Percentiles rank a stretch among this genome's conserved stretches.
These are phyloP conservation scores for Scylla paramamosain DNA, from an alignment of 1,140 invertebrate species.

Conservation along the genomic window DNA sequence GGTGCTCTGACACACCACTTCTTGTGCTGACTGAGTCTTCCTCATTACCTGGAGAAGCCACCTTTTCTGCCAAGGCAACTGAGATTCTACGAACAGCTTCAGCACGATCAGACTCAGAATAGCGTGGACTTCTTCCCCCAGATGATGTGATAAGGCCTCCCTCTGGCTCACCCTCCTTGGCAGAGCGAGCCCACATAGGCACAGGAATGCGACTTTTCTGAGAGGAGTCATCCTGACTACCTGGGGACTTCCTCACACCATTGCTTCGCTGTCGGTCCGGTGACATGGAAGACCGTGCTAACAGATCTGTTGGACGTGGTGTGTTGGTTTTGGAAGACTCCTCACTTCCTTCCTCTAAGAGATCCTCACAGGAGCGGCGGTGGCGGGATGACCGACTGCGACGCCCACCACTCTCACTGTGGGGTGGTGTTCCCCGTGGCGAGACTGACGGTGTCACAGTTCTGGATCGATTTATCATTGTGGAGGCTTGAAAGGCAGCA, in stretches of 20 bases:
- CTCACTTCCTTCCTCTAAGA: slow-evolving; percentile 75
- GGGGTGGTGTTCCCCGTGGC: slow-evolving; percentile 75
- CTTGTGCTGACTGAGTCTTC: slow-evolving; percentile 74
- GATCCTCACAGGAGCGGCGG: slow-evolving; percentile 76
- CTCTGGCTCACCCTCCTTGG: slow-evolving; percentile 72
- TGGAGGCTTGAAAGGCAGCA: slow-evolving; percentile 77
- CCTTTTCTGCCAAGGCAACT: slow-evolving; percentile 69
- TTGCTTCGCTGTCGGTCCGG: slow-evolving; percentile 71
- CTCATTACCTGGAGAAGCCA: slow-evolving; percentile 71
- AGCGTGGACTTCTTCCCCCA: slow-evolving; percentile 71
- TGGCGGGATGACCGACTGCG: slow-evolving; percentile 76
- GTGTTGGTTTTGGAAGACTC: slow-evolving; percentile 76
- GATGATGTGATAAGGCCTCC: slow-evolving; percentile 67
- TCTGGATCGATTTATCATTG: slow-evolving; percentile 71
- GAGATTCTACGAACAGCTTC: slow-evolving; percentile 70
- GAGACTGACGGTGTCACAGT: slow-evolving; percentile 76
- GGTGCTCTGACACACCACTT: slow-evolving; percentile 67
- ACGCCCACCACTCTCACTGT: slow-evolving; percentile 75
- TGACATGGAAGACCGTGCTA: slow-evolving; percentile 73
- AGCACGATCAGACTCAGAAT: slow-evolving; percentile 67
- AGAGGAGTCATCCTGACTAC: slow-evolving; percentile 65
- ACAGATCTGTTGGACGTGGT: slow-evolving; percentile 75
- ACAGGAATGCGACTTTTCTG: slow-evolving; percentile 77
- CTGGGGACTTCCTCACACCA: slow-evolving; percentile 59
- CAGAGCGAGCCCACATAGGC: slow-evolving; percentile 72